Evolutionary conservation across 2,797 vertebrate genomes (phyloP).

Genomic region (Lates japonicus): DNA sequence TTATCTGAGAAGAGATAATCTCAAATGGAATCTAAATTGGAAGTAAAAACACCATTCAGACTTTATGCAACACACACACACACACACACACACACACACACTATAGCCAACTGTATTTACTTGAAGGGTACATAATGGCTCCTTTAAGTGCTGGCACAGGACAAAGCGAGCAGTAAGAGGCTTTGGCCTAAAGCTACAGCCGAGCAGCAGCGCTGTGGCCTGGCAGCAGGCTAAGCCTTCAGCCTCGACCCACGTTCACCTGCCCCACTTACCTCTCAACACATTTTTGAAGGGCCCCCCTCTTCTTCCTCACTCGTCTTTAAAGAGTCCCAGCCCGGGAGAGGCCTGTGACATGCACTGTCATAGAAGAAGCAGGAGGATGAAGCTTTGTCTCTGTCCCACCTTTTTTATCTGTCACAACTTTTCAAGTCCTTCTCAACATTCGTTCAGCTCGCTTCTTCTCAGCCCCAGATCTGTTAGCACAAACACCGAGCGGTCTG

Average conservation of each 20-base stretch:
- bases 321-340: too few species aligned
- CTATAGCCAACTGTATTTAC: constrained; percentile 11
- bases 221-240: constrained; percentile 65
- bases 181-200: constrained; percentile 85
- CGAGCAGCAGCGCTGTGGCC: constrained; percentile 67
- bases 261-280: constrained; percentile 77
- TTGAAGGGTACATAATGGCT: constrained; percentile 58
- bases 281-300: too few species aligned
- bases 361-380: too few species aligned
- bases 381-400: too few species aligned
- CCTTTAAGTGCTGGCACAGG: constrained; percentile 67
- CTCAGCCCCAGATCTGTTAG: too few species aligned
- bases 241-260: constrained; percentile 34
- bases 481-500: too few species aligned
- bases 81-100: constrained; percentile 6
- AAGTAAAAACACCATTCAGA: constrained; percentile 14
- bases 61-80: constrained; percentile 10
- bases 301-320: too few species aligned
- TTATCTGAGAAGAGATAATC: neutral
- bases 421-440: too few species aligned
- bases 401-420: too few species aligned
- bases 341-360: too few species aligned
- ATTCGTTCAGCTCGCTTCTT: too few species aligned
- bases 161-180: constrained; percentile 81
- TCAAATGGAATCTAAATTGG: constrained; percentile 23